Percentiles rank a stretch among this genome's conserved stretches.
phyloP scores from a whole-genome alignment of 2,113 vertebrate species.

The Amphiprion ocellaris region DNA sequence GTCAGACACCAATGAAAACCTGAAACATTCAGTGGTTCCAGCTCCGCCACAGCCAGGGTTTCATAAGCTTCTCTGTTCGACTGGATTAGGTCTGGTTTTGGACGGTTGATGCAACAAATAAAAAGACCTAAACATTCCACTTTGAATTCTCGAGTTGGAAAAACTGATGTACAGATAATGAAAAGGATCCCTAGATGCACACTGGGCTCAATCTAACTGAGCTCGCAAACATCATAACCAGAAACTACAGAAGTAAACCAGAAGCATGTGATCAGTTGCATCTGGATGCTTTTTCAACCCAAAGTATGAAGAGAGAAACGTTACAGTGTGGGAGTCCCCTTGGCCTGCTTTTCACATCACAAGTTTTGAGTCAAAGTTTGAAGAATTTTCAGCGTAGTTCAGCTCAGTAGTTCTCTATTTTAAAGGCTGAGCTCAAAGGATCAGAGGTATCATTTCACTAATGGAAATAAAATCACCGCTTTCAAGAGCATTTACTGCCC shows the following conservation, averaged over 20 bases:
- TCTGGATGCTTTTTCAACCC: neutral
- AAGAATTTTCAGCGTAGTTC: too few species aligned
- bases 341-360: neutral
- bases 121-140: too few species aligned
- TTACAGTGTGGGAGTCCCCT: neutral
- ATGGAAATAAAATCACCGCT: neutral
- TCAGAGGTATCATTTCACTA: too few species aligned
- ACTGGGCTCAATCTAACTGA: neutral
- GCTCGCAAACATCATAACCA: neutral
- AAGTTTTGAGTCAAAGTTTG: too few species aligned
- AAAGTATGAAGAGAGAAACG: neutral
- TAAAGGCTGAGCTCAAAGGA: too few species aligned
- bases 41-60: neutral
- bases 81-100: neutral
- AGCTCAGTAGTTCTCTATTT: too few species aligned
- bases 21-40: neutral
- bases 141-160: neutral
- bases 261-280: slow-evolving; percentile 20
- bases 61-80: neutral
- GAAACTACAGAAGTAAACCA: neutral
- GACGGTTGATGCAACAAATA: neutral
- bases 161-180: neutral
- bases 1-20: neutral
- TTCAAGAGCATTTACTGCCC: neutral
- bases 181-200: neutral